phyloP scores from a whole-genome alignment of 2,113 vertebrate genomes.

The Plotosus lineatus region DNA sequence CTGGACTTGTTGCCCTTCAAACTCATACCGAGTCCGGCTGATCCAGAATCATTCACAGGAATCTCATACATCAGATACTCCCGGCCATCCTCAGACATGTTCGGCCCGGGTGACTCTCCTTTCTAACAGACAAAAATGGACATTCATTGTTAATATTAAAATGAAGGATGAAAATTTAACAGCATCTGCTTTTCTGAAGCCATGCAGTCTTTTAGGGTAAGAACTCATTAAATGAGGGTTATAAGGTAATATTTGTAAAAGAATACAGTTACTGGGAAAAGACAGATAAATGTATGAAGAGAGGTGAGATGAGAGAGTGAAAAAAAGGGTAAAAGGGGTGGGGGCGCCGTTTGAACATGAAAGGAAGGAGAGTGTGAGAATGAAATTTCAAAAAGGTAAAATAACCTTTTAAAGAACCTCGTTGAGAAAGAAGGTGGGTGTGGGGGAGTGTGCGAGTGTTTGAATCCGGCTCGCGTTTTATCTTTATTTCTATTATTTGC shows the following conservation, averaged over 20 bases:
- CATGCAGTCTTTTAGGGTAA: not conserved
- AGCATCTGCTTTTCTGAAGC: not conserved
- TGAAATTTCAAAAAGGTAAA: constrained; percentile 70
- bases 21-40: constrained; percentile 92
- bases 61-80: constrained; percentile 93
- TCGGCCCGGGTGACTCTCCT: constrained; percentile 58
- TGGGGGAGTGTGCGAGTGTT: constrained; percentile 66
- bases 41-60: constrained; percentile 91
- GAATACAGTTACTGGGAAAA: not conserved
- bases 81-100: constrained; percentile 76
- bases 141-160: not conserved
- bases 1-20: constrained; percentile 96
- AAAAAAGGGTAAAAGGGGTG: constrained; percentile 33
- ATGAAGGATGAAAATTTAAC: not conserved
- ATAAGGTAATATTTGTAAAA: not conserved
- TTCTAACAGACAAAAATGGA: constrained; percentile 53
- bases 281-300: not conserved
- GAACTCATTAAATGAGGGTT: not conserved
- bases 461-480: constrained; percentile 62
- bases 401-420: constrained; percentile 72
- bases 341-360: constrained; percentile 68
- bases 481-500: constrained; percentile 45
- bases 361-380: constrained; percentile 58
- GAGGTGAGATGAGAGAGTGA: constrained; percentile 44
- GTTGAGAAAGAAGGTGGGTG: constrained; percentile 46